These are phyloP conservation scores for Masnerella sp. DNA, from an alignment of 2,888 invertebrate genomes.

Conservation along the genomic window DNA sequence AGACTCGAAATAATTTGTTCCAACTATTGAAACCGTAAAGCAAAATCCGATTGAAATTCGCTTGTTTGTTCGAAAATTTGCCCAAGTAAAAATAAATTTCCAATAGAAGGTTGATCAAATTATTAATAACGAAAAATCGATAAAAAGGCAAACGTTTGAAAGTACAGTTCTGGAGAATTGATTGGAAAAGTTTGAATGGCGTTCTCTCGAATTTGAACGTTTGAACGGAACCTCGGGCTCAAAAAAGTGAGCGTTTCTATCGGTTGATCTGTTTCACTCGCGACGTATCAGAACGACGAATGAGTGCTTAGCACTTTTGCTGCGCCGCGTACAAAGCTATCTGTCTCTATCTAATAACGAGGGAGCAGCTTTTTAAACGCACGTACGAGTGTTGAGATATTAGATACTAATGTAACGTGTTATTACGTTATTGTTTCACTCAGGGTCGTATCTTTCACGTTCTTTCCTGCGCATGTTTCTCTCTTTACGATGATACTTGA, in stretches of 20 bases:
- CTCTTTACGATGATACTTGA: too few relatives aligned
- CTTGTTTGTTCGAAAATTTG: too few relatives aligned
- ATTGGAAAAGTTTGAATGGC: not conserved
- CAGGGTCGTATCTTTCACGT: not conserved
- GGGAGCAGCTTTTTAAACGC: slow-evolving; percentile 2
- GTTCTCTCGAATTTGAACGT: not conserved
- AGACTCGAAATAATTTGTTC: too few relatives aligned
- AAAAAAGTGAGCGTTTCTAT: slow-evolving; percentile 32
- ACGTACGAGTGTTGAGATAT: slow-evolving; percentile 23
- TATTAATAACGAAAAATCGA: too few relatives aligned
- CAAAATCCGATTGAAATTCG: too few relatives aligned
- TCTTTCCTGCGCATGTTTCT: not conserved
- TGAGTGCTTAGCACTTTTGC: slow-evolving; percentile 6
- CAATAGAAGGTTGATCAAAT: too few relatives aligned
- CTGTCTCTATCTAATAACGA: slow-evolving; percentile 17
- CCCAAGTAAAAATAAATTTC: too few relatives aligned
- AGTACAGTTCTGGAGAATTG: too few relatives aligned
- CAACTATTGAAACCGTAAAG: too few relatives aligned
- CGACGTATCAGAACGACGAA: slow-evolving; percentile 19
- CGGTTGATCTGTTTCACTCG: slow-evolving; percentile 30
- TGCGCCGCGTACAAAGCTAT: slow-evolving; percentile 25
- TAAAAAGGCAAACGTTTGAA: too few relatives aligned
- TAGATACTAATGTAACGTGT: slow-evolving; percentile 33
- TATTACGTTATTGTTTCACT: slow-evolving; percentile 20
- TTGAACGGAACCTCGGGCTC: slow-evolving; percentile 24